phyloP scores from a whole-genome alignment of 64 coral and sea anemone species.

The Stichodactyla helianthus region DNA sequence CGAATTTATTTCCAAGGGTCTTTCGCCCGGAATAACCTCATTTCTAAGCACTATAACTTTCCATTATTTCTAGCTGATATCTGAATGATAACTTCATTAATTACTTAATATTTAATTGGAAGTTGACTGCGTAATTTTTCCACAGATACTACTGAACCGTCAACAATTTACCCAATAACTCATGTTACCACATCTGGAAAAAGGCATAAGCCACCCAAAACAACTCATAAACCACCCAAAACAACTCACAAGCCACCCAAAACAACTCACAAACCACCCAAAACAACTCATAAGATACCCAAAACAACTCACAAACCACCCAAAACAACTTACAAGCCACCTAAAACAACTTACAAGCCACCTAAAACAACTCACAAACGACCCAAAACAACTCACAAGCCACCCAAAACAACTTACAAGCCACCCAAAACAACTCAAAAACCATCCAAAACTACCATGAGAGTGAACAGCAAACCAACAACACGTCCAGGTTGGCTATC shows the following conservation, averaged over 20 bases:
- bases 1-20: no score
- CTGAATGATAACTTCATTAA: neutral
- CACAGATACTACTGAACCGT: slow-evolving; percentile 3
- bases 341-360: neutral
- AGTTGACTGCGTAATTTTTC: neutral
- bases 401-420: neutral
- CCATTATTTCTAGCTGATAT: no score
- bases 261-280: neutral
- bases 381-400: neutral
- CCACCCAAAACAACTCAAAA: neutral
- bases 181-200: neutral
- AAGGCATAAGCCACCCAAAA: neutral
- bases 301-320: neutral
- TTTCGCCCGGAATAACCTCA: no score
- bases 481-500: slow-evolving; percentile 1
- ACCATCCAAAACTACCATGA: neutral
- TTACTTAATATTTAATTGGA: neutral
- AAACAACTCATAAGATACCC: neutral
- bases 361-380: neutral
- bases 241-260: neutral
- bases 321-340: neutral
- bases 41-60: no score
- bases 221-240: neutral
- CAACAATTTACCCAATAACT: neutral
- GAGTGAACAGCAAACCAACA: neutral